These are phyloP conservation scores for Puntigrus tetrazona DNA, from an alignment of 2,113 vertebrate species.

Conservation along the genomic window DNA sequence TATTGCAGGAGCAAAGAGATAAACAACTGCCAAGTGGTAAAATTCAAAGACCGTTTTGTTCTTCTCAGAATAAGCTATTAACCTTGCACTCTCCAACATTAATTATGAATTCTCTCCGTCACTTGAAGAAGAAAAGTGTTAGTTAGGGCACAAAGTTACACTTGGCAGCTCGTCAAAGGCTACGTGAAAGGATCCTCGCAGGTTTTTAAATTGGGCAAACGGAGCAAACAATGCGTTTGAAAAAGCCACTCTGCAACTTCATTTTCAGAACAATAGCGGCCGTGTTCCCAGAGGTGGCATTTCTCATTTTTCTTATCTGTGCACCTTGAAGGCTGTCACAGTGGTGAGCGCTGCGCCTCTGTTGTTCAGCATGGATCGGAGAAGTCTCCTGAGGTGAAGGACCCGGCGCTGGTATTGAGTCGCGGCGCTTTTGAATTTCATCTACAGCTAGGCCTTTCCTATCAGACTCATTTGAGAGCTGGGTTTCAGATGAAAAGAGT, in stretches of 20 bases:
- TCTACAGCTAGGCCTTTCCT: conserved; percentile 56
- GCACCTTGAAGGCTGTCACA: conserved; percentile 72
- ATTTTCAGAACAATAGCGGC: conserved; percentile 61
- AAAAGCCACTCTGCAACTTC: conserved; percentile 58
- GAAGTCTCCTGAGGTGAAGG: conserved; percentile 65
- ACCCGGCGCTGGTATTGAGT: conserved; percentile 66
- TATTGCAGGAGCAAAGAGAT: conserved; percentile 1
- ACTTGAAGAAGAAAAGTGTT: conserved; percentile 24
- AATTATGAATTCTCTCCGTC: conserved; percentile 40
- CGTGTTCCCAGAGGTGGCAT: conserved; percentile 64
- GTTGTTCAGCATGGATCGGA: conserved; percentile 63
- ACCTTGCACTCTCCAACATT: conserved; percentile 43
- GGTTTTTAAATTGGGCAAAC: conserved; percentile 45
- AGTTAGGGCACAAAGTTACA: conserved; percentile 38
- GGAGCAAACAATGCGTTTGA: conserved; percentile 60
- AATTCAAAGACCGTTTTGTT: conserved; percentile 41
- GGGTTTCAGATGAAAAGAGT: conserved; percentile 29
- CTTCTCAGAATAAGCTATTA: conserved; percentile 44
- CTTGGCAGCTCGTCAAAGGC: conserved; percentile 41
- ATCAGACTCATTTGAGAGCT: conserved; percentile 52
- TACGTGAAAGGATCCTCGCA: conserved; percentile 42
- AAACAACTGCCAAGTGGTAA: conserved; percentile 15
- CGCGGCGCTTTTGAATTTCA: conserved; percentile 65
- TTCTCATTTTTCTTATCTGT: conserved; percentile 75
- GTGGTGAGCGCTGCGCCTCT: conserved; percentile 57